Evolutionary conservation across 2,888 invertebrate genomes (phyloP).

Genomic region (Oscheius sp.): DNA sequence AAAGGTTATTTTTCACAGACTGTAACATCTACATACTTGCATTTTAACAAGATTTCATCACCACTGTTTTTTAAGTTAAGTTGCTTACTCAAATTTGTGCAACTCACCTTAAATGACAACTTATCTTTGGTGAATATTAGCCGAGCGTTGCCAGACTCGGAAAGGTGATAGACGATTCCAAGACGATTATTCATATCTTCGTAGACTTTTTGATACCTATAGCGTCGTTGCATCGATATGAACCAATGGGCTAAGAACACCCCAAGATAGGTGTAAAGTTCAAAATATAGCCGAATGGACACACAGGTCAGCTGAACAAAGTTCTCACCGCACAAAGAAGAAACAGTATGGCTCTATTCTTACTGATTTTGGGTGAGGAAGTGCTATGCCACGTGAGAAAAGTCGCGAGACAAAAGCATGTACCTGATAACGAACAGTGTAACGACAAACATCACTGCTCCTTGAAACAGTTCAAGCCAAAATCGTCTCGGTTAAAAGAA

Average conservation of each 20-base stretch:
- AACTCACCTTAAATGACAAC: constrained; percentile 9
- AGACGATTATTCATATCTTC: constrained; percentile 24
- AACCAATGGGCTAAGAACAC: neutral
- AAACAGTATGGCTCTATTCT: neutral
- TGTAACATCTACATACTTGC: neutral
- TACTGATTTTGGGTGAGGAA: neutral
- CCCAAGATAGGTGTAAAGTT: constrained; percentile 13
- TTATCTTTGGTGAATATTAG: constrained; percentile 20
- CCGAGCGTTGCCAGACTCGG: constrained; percentile 19
- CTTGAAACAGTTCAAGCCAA: too few species aligned
- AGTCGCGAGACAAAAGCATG: constrained; percentile 26
- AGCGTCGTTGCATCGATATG: constrained; percentile 23
- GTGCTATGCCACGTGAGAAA: constrained; percentile 26
- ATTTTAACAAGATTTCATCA: neutral
- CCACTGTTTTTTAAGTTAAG: too few species aligned
- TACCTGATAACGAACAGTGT: constrained; percentile 24
- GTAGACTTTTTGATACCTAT: too few species aligned
- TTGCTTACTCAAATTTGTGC: too few species aligned
- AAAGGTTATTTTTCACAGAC: neutral
- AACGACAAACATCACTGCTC: constrained; percentile 26
- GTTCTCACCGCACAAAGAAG: neutral
- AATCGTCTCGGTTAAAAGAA: too few species aligned
- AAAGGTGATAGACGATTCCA: constrained; percentile 19
- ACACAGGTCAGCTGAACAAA: constrained; percentile 11
- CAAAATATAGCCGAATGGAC: constrained; percentile 23